Percentiles rank a stretch among this genome's conserved stretches.
These are phyloP conservation scores for Pandemis heparana DNA, from an alignment of 2,888 invertebrate genomes.

Conservation along the genomic window DNA sequence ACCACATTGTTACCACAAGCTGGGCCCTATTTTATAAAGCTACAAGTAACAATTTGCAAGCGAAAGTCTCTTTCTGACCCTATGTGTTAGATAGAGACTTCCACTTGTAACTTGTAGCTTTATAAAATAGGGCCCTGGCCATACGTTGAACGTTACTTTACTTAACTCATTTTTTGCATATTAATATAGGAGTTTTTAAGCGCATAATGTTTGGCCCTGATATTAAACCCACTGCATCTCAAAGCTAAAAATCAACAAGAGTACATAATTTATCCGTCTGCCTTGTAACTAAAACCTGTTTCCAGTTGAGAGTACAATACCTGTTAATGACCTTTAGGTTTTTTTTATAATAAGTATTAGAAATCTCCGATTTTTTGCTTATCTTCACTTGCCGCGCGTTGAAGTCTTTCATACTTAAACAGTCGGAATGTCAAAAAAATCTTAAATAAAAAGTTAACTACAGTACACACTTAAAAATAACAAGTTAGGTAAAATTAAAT, in stretches of 20 bases:
- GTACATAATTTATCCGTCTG: slow-evolving; percentile 16
- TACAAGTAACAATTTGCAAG: no score
- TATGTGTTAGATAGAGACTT: no score
- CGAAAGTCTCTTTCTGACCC: no score
- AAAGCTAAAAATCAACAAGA: slow-evolving; percentile 21
- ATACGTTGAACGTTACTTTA: not conserved
- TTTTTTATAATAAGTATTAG: slow-evolving; percentile 32
- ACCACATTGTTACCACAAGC: not conserved
- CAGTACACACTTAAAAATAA: not conserved
- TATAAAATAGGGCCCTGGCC: no score
- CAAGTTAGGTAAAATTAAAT: slow-evolving; percentile 13
- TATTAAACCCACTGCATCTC: not conserved
- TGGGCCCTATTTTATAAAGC: no score
- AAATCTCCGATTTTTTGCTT: slow-evolving; percentile 29
- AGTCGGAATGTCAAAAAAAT: slow-evolving; percentile 18
- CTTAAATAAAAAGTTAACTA: not conserved
- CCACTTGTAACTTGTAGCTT: no score
- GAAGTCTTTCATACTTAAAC: slow-evolving; percentile 70
- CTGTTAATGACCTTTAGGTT: slow-evolving; percentile 39
- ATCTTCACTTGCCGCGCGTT: slow-evolving; percentile 64
- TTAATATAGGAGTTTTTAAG: not conserved
- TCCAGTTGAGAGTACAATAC: slow-evolving; percentile 31
- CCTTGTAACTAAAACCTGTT: slow-evolving; percentile 27
- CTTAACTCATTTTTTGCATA: no score
- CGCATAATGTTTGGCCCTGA: not conserved